A percentile compares a stretch with the other conserved stretches of the same genome.
Evolutionary conservation across 2,888 invertebrate species (phyloP).

Genomic region (Monoplex corrugatus): DNA sequence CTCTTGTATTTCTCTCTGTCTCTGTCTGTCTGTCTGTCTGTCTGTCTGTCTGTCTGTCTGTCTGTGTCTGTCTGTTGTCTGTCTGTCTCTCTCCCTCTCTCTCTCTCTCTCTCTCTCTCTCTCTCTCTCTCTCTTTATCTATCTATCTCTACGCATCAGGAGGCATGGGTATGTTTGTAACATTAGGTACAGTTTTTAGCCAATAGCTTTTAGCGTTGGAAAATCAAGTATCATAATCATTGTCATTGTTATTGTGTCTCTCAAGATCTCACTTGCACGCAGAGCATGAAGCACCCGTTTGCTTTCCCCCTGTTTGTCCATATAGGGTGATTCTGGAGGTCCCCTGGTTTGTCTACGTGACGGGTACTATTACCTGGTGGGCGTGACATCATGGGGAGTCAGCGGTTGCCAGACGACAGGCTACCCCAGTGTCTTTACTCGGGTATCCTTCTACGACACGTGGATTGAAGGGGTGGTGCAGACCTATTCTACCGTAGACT

Average conservation of each 20-base stretch:
- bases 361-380: constrained; percentile 65
- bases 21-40: too few species aligned
- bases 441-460: constrained; percentile 63
- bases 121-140: not conserved
- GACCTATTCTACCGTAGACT: constrained; percentile 51
- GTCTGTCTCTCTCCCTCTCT: not conserved
- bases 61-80: not conserved
- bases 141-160: not conserved
- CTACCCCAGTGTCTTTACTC: constrained; percentile 65
- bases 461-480: constrained; percentile 63
- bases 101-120: not conserved
- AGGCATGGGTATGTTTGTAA: too few species aligned
- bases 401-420: constrained; percentile 67
- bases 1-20: not conserved
- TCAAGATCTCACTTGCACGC: too few species aligned
- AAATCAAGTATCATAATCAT: too few species aligned
- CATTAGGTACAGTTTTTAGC: too few species aligned
- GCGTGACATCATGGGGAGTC: constrained; percentile 67
- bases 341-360: constrained; percentile 63
- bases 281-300: too few species aligned
- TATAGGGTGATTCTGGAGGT: constrained; percentile 68
- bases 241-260: too few species aligned
- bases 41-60: too few species aligned
- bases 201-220: too few species aligned
- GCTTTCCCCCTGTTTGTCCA: too few species aligned